These are phyloP conservation scores for Mobula birostris DNA, from an alignment of 2,113 vertebrate species.

Conservation along the genomic window DNA sequence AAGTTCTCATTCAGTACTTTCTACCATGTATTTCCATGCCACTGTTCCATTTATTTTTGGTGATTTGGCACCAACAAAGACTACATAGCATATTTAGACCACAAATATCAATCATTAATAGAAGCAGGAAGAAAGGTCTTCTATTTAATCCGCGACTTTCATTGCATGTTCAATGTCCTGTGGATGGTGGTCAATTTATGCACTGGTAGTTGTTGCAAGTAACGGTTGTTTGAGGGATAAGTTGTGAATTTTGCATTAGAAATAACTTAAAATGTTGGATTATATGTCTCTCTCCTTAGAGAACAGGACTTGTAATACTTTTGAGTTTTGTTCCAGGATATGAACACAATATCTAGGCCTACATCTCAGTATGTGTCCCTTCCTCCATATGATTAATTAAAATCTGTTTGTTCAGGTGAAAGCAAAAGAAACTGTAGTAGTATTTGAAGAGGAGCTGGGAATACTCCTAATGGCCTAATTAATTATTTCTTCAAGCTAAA, in stretches of 20 bases:
- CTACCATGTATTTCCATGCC: constrained; percentile 30
- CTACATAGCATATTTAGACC: too few species aligned
- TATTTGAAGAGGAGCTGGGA: neutral
- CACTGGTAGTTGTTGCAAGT: too few species aligned
- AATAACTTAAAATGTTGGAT: neutral
- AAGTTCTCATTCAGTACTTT: neutral
- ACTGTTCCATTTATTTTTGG: neutral
- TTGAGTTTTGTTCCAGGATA: neutral
- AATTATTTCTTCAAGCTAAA: too few species aligned
- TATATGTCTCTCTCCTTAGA: neutral
- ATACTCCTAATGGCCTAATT: neutral
- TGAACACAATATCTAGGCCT: neutral
- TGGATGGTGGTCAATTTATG: too few species aligned
- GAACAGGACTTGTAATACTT: neutral
- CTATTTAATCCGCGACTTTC: too few species aligned
- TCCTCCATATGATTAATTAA: neutral
- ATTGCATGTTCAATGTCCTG: too few species aligned
- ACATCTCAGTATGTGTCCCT: neutral
- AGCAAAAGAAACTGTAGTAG: too few species aligned
- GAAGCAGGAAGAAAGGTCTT: too few species aligned
- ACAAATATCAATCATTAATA: too few species aligned
- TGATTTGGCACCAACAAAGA: neutral
- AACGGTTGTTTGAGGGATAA: too few species aligned
- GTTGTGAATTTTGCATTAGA: neutral
- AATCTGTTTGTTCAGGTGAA: too few species aligned